Percentiles rank a stretch among this genome's conserved stretches.
Conservation (phyloP, 2,797 vertebrate species). For the Aeoliscus strigatus region DNA sequence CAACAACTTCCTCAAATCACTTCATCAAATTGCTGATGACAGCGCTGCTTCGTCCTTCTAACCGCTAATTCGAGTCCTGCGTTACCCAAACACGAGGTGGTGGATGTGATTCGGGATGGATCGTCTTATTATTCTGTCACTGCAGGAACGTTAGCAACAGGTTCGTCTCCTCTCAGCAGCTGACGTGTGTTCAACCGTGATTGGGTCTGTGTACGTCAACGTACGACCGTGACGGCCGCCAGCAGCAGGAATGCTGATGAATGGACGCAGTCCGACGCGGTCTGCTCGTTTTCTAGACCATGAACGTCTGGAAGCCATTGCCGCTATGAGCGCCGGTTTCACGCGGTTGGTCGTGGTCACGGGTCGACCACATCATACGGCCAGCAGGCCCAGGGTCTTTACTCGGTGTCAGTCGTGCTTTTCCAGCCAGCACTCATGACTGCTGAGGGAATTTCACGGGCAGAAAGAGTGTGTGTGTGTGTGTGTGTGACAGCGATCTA, state of each 20-base stretch:
- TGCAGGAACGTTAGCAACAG: conserved; percentile 52
- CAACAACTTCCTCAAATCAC: conserved; percentile 36
- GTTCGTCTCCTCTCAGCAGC: conserved; percentile 22
- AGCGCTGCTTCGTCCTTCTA: conserved; percentile 37
- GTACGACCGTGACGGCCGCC: conserved; percentile 35
- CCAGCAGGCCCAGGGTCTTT: conserved; percentile 31
- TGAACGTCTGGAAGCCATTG: conserved; percentile 51
- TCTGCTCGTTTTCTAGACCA: conserved; percentile 47
- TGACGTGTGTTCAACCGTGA: conserved; percentile 14
- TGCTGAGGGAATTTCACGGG: no score
- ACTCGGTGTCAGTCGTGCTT: conserved; percentile 33
- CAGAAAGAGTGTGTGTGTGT: no score
- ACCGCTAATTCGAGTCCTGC: conserved; percentile 49
- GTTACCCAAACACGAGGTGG: conserved; percentile 50
- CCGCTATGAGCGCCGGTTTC: conserved; percentile 30
- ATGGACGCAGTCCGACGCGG: conserved; percentile 22
- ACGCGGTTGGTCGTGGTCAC: conserved; percentile 41
- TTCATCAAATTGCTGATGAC: conserved; percentile 43
- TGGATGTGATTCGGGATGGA: conserved; percentile 67
- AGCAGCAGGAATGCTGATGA: conserved; percentile 31
- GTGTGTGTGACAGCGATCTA: no score
- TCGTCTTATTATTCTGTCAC: conserved; percentile 60
- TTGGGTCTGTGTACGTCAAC: background rate
- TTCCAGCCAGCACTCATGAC: conserved; percentile 22
- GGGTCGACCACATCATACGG: conserved; percentile 51